Evolutionary conservation across 2,797 vertebrate species (phyloP), one percentile per base, ranked within the genome.

Genomic region (Cirrhinus mrigala): DNA sequence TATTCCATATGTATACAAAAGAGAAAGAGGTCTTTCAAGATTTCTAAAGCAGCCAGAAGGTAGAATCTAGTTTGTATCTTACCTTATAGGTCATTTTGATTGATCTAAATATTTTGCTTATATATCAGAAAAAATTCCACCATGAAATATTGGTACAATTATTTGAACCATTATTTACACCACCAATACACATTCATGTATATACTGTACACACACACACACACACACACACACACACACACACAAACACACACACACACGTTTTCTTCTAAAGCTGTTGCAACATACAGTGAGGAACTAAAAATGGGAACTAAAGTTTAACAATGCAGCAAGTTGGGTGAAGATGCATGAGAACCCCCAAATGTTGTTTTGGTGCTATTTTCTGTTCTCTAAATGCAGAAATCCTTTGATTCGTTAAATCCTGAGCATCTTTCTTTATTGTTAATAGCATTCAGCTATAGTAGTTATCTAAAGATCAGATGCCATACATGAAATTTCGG

Each of bases 351-450:
- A 76, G 5, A 76, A 29, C 71, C 24, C 24, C 46, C 9, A 76
- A 56, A 56, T 56, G 14, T 33, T 15, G 6, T 37, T 54, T 76
- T 76, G 50, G 27, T 76, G 50, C 52, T 76, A 76, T n/a, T 76
- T 37, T 76, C 18, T 56, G 52, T 56, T 37, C 24, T 52, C 15
- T 52, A 52, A 52, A 16, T 33, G 24, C 16, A 33, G 9, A 11
- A 37, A 11, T 74, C 24, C 46, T 52, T 74, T 50, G 3, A 73
- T 73, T 27, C 0, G 4, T 18, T 16, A 9, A 24, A 48, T 50
- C 9, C 14, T 7, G 3, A 71, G 9, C 2, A 22, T 24, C 40
- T 50, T 27, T 50, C 46, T 3, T 56, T 56, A 56, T 56, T 54
- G 27, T 75, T 22, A 9, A 74, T 52, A 54, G 10, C 9, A 33